Conservation (phyloP, 1,140 invertebrate genomes). For the Tribolium castaneum region DNA sequence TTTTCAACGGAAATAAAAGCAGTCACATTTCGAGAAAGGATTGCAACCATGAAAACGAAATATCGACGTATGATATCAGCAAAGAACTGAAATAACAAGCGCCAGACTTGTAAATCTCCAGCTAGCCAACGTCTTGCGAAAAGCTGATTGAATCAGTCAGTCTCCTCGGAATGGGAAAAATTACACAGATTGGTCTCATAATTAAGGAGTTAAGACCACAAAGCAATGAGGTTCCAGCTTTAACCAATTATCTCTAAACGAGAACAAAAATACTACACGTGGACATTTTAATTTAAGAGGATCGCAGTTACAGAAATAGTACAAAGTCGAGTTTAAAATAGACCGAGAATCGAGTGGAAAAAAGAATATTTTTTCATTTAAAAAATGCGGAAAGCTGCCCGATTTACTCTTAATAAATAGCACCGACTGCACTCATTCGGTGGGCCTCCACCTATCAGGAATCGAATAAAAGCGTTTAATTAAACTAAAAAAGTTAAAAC, state of each 20-base stretch:
- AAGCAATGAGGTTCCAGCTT: not conserved
- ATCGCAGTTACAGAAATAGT: not conserved
- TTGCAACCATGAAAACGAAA: not conserved
- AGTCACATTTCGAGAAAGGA: not conserved
- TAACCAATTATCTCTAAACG: not conserved
- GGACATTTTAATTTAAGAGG: not conserved
- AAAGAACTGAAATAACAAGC: not conserved
- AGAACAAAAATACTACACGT: not conserved
- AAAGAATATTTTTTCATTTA: too few species aligned
- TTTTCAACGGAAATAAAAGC: not conserved
- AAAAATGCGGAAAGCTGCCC: too few species aligned
- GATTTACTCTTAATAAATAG: too few species aligned
- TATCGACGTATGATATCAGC: not conserved
- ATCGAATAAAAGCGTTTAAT: not conserved
- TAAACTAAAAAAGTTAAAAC: slow-evolving; percentile 29
- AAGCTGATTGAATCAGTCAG: not conserved
- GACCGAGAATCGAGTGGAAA: too few species aligned
- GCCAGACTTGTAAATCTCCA: not conserved
- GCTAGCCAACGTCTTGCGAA: not conserved
- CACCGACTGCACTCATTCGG: too few species aligned
- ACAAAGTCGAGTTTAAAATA: not conserved
- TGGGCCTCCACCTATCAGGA: too few species aligned
- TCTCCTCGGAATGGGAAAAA: not conserved
- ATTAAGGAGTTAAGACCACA: not conserved
- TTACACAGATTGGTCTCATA: too few species aligned